Evolutionary conservation across 2,113 vertebrate genomes (phyloP).

Genomic region (Lycocorax pyrrhopterus): DNA sequence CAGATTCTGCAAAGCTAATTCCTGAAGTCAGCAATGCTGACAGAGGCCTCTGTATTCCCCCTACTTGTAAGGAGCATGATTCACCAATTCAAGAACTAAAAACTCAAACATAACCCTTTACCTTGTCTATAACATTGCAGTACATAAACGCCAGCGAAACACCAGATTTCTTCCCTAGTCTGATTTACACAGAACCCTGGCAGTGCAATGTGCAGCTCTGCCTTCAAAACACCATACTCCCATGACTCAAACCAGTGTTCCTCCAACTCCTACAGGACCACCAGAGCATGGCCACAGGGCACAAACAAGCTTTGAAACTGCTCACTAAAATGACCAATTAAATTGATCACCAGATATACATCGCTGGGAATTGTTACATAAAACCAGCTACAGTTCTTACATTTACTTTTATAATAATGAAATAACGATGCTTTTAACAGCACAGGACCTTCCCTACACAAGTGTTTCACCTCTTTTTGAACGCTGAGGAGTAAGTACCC

Average conservation of each 20-base stretch:
- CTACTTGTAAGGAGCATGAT: accelerated
- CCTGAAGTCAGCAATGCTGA: not conserved
- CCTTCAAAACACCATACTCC: not conserved
- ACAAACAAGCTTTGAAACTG: not conserved
- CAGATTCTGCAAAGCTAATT: not conserved
- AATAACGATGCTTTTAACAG: not conserved
- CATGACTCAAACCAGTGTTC: not conserved
- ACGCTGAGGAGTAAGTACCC: not conserved
- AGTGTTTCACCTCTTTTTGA: not conserved
- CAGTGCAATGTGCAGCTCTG: not conserved
- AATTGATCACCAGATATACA: not conserved
- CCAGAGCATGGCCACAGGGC: accelerated
- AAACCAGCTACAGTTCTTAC: not conserved
- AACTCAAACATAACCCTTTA: not conserved
- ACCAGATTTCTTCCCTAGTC: not conserved
- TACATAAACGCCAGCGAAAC: not conserved
- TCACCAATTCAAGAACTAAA: not conserved
- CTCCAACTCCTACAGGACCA: not conserved
- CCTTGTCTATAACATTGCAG: not conserved
- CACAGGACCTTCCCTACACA: not conserved
- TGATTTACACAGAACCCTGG: not conserved
- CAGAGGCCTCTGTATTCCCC: not conserved
- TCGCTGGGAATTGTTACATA: not conserved
- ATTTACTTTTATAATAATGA: not conserved
- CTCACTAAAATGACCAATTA: not conserved